These are phyloP conservation scores for Phortica magna DNA, from an alignment of 2,888 invertebrate genomes.

Conservation along the genomic window DNA sequence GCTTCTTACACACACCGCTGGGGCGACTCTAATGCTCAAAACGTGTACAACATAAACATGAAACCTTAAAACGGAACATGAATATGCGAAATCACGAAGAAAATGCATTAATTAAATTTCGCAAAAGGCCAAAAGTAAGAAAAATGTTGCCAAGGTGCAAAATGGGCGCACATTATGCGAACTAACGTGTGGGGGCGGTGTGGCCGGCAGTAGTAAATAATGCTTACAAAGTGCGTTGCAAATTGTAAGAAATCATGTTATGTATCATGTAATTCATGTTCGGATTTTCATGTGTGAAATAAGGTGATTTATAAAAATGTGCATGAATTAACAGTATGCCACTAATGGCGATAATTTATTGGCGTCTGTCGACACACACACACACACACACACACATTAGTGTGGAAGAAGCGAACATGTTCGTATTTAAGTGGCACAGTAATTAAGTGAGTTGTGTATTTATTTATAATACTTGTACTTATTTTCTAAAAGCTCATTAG, in stretches of 20 bases:
- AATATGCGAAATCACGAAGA: conserved; percentile 71
- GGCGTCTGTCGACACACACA: neutral
- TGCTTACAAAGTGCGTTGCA: neutral
- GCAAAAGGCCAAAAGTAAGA: neutral
- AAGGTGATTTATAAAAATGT: conserved; percentile 25
- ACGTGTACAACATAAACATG: conserved; percentile 52
- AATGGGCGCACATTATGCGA: neutral
- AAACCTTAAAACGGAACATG: conserved; percentile 52
- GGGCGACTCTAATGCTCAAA: conserved; percentile 64
- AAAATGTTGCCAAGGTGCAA: conserved; percentile 5
- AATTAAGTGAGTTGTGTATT: neutral
- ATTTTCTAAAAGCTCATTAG: neutral
- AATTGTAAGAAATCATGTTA: neutral
- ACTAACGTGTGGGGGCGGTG: neutral
- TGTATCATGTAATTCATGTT: conserved; percentile 4
- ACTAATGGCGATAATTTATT: neutral
- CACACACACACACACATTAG: too few species aligned
- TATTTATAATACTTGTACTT: too few species aligned
- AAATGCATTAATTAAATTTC: conserved; percentile 69
- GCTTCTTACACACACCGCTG: neutral
- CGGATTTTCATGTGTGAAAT: conserved; percentile 18
- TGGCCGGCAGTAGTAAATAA: neutral
- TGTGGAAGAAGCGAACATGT: too few species aligned
- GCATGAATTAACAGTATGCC: conserved; percentile 11
- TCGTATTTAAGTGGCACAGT: neutral